phyloP scores from a whole-genome alignment of 2,888 invertebrate species.

The Xylophagus ater region DNA sequence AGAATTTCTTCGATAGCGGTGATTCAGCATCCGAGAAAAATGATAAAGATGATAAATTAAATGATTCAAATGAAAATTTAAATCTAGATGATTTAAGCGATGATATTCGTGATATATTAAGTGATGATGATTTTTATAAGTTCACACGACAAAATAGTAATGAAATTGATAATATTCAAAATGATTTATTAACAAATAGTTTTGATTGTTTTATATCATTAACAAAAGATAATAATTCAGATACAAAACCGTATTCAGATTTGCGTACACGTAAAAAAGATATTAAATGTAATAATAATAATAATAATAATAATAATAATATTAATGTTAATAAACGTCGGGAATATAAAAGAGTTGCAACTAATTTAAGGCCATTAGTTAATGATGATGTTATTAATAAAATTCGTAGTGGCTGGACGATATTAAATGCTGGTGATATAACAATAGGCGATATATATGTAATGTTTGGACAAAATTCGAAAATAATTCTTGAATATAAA shows the following conservation, averaged over 20 bases:
- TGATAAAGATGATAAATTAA: not conserved
- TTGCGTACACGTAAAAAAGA: constrained; percentile 13
- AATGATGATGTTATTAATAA: constrained; percentile 34
- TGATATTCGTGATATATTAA: constrained; percentile 23
- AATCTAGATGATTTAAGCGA: constrained; percentile 24
- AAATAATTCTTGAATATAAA: constrained; percentile 66
- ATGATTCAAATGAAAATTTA: not conserved
- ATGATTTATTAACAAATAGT: not conserved
- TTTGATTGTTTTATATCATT: too few species aligned
- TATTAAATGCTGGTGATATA: constrained; percentile 60
- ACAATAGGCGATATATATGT: constrained; percentile 84
- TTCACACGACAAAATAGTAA: constrained; percentile 10
- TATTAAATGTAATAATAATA: constrained; percentile 2
- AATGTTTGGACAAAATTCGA: constrained; percentile 63
- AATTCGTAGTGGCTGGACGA: constrained; percentile 61
- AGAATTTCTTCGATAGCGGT: constrained; percentile 24
- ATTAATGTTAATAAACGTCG: constrained; percentile 5
- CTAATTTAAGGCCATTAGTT: constrained; percentile 32
- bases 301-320: constrained; percentile 2
- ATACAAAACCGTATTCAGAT: not conserved
- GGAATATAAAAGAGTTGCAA: constrained; percentile 15
- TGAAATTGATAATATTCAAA: constrained; percentile 1
- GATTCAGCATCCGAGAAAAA: constrained; percentile 2
- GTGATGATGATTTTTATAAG: constrained; percentile 3
- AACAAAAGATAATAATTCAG: too few species aligned